Base-by-base conservation (phyloP, 2,888 invertebrate species). In the Corythucha ciliata region DNA sequence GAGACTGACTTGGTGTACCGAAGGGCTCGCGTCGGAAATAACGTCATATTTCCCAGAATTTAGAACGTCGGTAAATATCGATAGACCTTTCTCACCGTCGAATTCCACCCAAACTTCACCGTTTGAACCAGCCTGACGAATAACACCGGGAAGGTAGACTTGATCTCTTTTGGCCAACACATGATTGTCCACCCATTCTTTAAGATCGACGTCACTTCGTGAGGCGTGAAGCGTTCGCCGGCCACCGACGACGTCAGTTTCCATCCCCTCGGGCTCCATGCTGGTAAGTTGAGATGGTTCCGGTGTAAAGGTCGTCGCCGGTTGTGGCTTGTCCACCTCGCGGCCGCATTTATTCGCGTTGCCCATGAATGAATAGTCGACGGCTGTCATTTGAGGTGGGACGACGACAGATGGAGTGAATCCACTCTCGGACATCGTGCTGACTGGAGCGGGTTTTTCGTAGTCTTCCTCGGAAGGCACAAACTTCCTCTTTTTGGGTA, bases 401-500 rank as follows among this genome's bases (percentile, higher is more conserved):
- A 72, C 69, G 33, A 68, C 66, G 8, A 52, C 53, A 27, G 50
- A 48, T 12, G 41, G 37, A 33, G 39, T 36, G n/a, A n/a, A n/a
- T n/a, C n/a, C n/a, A n/a, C n/a, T n/a, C n/a, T 21, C 8, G 25
- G 3, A 14, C 2, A 5, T 49, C 10, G 57, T 54, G 27, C 52
- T 53, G 22, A 39, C 37, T 20, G 36, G 33, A 20, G 46, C 34
- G 29, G 54, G 54, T 39, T 73, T 71, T 62, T 76, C 76, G 61
- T 76, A 74, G 63, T 82, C 82, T 68, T 86, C 86, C 63, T 84
- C 83, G 37, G 83, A 79, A 37, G 81, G 81, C 68, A 83, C 81
- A 65, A 82, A 87, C 71, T 90, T 90, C 58, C 94, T 78, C 71
- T 94, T 94, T 71, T 94, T 94, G 52, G 94, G 94, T 66, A 93